phyloP scores from a whole-genome alignment of 2,888 invertebrate species.

The Scaptomyza reducta region DNA sequence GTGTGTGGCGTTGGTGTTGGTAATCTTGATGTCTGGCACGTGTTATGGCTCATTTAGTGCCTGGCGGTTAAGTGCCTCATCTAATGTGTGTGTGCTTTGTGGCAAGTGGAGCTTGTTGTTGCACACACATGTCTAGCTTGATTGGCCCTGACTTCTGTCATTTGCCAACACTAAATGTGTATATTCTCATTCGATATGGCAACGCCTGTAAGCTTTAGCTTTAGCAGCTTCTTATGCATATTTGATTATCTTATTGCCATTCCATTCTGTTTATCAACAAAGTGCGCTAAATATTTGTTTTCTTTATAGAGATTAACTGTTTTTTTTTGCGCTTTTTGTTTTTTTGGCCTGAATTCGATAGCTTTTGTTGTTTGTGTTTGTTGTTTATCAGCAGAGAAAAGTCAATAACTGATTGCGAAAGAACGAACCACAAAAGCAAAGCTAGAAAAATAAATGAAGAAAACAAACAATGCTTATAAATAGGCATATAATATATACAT shows the following conservation, averaged over 20 bases:
- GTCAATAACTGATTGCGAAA: constrained; percentile 73
- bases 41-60: constrained; percentile 60
- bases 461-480: constrained; percentile 56
- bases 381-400: constrained; percentile 57
- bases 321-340: not conserved
- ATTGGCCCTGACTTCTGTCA: constrained; percentile 19
- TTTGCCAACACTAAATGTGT: constrained; percentile 34
- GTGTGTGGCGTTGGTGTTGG: constrained; percentile 31
- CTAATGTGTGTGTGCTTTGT: constrained; percentile 14
- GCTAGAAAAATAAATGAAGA: not conserved
- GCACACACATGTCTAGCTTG: constrained; percentile 26
- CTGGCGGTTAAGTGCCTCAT: constrained; percentile 50
- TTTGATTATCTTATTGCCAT: constrained; percentile 51
- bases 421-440: not conserved
- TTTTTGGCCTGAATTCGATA: constrained; percentile 27
- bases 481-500: constrained; percentile 19
- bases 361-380: constrained; percentile 23
- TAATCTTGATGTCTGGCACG: constrained; percentile 53
- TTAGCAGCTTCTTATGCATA: constrained; percentile 1
- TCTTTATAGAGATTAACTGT: not conserved
- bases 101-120: constrained; percentile 23
- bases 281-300: constrained; percentile 31
- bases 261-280: constrained; percentile 56
- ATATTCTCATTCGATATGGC: constrained; percentile 4
- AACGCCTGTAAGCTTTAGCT: constrained; percentile 6